Base-by-base conservation (phyloP, 2,888 invertebrate genomes). In the Hemaris fuciformis region DNA sequence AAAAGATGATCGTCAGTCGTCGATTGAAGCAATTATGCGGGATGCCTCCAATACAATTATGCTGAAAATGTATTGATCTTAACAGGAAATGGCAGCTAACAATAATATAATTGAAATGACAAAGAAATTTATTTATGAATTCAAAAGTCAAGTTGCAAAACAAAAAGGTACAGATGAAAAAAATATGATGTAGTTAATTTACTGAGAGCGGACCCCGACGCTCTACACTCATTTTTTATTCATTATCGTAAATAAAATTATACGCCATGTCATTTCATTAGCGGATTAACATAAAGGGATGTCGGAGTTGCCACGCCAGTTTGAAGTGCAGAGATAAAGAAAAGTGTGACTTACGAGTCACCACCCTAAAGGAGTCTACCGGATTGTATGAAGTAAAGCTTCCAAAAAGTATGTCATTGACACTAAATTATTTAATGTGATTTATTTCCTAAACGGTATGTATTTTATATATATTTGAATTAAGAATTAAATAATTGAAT, bases 231-330 rank as follows among this genome's bases (percentile, higher is more conserved):
- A 80, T 83, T 80, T 75, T 78, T 79, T 78, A 83, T 83, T 82
- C 80, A 83, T 81, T 73, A 71, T 67, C 64, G 75, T 73, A 75
- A 80, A 81, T 79, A 79, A 80, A 82, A 80, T 81, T 82, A 81
- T 81, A 69, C 78, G 68, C 69, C 74, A 73, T 69, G 78, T 75
- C 74, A 76, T 81, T 79, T 80, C 75, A 80, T 81, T 77, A 77
- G n/a, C 41, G 64, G 62, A 76, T 83, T 77, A 73, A 67, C 77
- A 75, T 76, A 77, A 73, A 68, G 69, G 69, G 66, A 67, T 74
- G 69, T 73, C 68, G 66, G 59, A 46, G 62, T 63, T 68, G 71
- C 69, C 65, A 62, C 64, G 10, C 31, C 23, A 62, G 48, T 64
- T 58, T 60, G 31, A 20, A 46, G 13, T 41, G 46, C 61, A 18